Conservation (phyloP, 1,140 invertebrate genomes). For the Hyles vespertilio region DNA sequence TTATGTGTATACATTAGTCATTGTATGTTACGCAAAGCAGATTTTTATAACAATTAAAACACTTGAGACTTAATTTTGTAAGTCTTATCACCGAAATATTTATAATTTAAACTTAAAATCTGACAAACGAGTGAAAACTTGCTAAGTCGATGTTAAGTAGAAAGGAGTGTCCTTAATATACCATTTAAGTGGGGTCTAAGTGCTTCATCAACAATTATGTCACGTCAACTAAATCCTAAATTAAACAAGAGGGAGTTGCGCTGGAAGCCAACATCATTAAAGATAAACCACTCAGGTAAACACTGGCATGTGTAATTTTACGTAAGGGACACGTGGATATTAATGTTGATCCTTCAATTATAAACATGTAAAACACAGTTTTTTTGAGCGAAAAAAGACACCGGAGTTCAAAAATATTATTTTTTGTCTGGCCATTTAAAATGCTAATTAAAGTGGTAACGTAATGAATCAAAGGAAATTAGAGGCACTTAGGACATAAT, state of each 20-base stretch:
- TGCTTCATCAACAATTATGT: slow-evolving; percentile 25
- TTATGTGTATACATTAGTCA: no score
- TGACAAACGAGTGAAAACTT: background rate
- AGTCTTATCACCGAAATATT: background rate
- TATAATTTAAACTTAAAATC: slow-evolving; percentile 1
- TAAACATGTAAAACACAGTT: background rate
- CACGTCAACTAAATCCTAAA: slow-evolving; percentile 27
- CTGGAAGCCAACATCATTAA: slow-evolving; percentile 22
- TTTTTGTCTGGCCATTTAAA: no score
- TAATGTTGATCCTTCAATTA: background rate
- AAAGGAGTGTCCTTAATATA: slow-evolving; percentile 1
- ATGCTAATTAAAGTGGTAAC: no score
- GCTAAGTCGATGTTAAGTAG: background rate
- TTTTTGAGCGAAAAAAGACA: background rate
- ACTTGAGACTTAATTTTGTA: no score
- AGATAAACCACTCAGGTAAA: slow-evolving; percentile 21
- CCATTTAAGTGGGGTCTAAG: slow-evolving; percentile 6
- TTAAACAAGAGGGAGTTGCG: slow-evolving; percentile 23
- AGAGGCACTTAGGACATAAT: slow-evolving; percentile 38
- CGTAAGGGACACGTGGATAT: background rate
- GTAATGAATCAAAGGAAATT: slow-evolving; percentile 21
- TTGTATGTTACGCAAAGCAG: no score
- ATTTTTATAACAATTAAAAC: no score
- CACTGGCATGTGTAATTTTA: background rate
- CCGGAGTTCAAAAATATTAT: background rate